Base-by-base conservation (phyloP, 2,113 vertebrate species). In the Gymnocephalus cernua region DNA sequence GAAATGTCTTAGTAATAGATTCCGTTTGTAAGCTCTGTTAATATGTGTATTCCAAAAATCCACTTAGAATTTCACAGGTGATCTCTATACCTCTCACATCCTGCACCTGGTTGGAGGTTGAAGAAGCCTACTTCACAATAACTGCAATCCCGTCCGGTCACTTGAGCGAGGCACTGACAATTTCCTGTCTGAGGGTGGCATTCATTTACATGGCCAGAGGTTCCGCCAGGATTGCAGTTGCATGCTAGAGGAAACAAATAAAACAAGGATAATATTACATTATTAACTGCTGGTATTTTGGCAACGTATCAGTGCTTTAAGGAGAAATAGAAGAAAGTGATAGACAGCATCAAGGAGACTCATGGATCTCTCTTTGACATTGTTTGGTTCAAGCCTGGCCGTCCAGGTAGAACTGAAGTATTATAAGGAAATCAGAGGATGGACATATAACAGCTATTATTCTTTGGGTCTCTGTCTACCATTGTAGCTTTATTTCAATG, bases 61-160 rank as follows among this genome's bases (percentile, higher is more conserved):
- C 25, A 41, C 18, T 58, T 21, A 38, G 13, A 58, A 56, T 5
- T 9, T 4, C 38, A n/a, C 4, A 8, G 12, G 64, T 0, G 5
- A 57, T 54, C 27, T 8, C 32, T 61, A 74, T 85, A 99, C 98
- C 96, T 96, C 90, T 84, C 93, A 89, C 98, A 99, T 72, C 97
- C 97, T 41, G 80, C 47, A 0, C 93, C 65, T 0, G 95, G 93
- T 64, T 93, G 96, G 70, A 99, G 95, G 79, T 94, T 88, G 0
- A 97, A 97, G 92, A 96, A 98, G 58, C 97, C 96, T 0, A 92
- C 93, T 66, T 95, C 91, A 72, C 98, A 99, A 15, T 4, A 91
- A 73, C 94, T 63, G 0, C 98, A 99, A 61, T 96, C 92, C 53
- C 96, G 94, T 23, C 96, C 95, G 0, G 79, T 95, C 86, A 98